Evolutionary conservation across 35 echinoderm and acorn worm genomes (phyloP).

Genomic region (Ophioderma brevispina): DNA sequence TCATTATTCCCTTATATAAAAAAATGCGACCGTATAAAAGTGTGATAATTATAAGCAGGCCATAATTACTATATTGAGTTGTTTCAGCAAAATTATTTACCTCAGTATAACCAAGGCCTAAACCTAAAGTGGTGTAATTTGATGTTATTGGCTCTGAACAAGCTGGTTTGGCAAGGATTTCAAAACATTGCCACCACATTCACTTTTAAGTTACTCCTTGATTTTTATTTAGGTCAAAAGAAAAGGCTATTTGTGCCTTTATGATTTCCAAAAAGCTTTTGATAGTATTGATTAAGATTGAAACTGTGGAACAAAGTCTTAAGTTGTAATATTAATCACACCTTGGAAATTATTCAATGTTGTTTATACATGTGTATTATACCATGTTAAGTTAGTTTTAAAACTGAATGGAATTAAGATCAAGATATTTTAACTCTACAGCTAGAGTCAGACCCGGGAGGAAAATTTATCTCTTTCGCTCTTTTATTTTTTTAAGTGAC

Average conservation of each 20-base stretch:
- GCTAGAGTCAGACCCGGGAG: constrained; percentile 56
- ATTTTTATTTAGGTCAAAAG: constrained; percentile 37
- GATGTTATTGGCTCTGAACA: background rate
- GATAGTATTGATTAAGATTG: no score
- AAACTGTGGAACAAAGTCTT: no score
- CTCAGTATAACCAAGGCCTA: background rate
- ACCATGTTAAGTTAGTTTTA: constrained; percentile 57
- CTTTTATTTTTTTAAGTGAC: constrained; percentile 58
- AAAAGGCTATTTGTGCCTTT: constrained; percentile 59
- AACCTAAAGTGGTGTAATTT: background rate
- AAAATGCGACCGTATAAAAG: background rate
- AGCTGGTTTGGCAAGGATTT: constrained; percentile 48
- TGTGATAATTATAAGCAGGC: background rate
- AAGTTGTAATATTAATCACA: no score
- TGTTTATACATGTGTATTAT: constrained; percentile 40
- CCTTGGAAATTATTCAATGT: constrained; percentile 64
- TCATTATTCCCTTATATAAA: background rate
- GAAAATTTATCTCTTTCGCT: constrained; percentile 53
- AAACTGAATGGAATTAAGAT: constrained; percentile 17
- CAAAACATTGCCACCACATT: constrained; percentile 39
- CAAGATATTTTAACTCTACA: constrained; percentile 45
- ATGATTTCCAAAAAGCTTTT: no score
- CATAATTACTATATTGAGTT: background rate
- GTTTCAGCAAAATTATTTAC: background rate
- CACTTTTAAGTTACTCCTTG: constrained; percentile 27